Base-by-base conservation (phyloP, 2,113 vertebrate genomes). In the Pseudorhombus dupliciocellatus region DNA sequence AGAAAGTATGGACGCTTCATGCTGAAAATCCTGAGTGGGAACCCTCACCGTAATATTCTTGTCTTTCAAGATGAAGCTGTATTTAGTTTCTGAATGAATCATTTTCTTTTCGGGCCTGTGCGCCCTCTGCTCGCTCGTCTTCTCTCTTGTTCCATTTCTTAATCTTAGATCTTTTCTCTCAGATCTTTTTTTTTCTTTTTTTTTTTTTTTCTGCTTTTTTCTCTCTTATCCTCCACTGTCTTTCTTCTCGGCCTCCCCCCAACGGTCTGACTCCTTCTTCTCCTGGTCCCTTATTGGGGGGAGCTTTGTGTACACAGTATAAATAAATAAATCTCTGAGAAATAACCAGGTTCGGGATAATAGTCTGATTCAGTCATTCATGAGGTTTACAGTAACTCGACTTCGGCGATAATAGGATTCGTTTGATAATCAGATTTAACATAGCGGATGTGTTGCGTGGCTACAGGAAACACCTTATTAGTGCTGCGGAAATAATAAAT, bases 381-480 rank as follows among this genome's bases (percentile, higher is more conserved):
- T 63, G 69, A 26, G 64, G 50, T 51, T 66, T 77, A 80, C 70
- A 66, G 70, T 78, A 58, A 75, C 57, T 81, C 55, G 75, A 57
- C 77, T 70, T 74, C 31, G 52, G 64, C 48, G 50, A 30, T 69
- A 66, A 74, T 70, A 44, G 37, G 2, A 61, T 81, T 73, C 79
- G 70, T 75, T 70, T 77, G 37, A 34, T 77, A 73, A 79, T 77
- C 57, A 74, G 66, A 63, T 51, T 77, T 71, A 60, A 63, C 70
- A 63, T 60, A 1, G 20, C 59, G 58, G 70, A 73, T 31, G 64
- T 55, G 51, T 50, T 52, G 56, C 25, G 53, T 30, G 78, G 85
- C 80, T 62, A 61, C 57, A 71, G 85, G 74, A 86, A 79, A 79
- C 64, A 61, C 73, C 74, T 81, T 75, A 76, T 79, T 86, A 86